These are phyloP conservation scores for Rhombomys opimus DNA, from an alignment of 2,113 vertebrate genomes.

Conservation along the genomic window DNA sequence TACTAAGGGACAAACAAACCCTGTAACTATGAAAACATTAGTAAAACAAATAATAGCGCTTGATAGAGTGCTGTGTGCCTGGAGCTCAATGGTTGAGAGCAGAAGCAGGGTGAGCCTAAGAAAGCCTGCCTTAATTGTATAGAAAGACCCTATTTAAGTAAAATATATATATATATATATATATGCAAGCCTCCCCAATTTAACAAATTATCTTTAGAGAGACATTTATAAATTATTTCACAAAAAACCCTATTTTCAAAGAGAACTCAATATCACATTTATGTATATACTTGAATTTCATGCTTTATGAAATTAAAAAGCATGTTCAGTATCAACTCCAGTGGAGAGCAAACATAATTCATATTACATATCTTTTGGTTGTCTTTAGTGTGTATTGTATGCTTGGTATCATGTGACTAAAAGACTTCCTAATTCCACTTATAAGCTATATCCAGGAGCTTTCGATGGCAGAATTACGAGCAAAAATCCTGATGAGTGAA, in stretches of 20 bases:
- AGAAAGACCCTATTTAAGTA: not conserved
- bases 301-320: not conserved
- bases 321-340: not conserved
- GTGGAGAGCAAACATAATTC: not conserved
- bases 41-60: not conserved
- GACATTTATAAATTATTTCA: not conserved
- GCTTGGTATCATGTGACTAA: constrained; percentile 1
- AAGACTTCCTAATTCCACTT: not conserved
- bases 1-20: not conserved
- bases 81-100: not conserved
- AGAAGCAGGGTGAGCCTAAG: not conserved
- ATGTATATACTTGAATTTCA: not conserved
- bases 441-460: not conserved
- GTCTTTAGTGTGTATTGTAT: not conserved
- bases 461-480: not conserved
- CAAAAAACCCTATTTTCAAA: not conserved
- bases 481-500: not conserved
- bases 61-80: no score
- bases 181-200: not conserved
- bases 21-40: not conserved
- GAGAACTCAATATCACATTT: not conserved
- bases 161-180: no score
- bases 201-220: not conserved
- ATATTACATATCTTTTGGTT: not conserved
- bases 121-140: not conserved